These are phyloP conservation scores for Polyergus mexicanus DNA, from an alignment of 1,140 invertebrate genomes.

Conservation along the genomic window DNA sequence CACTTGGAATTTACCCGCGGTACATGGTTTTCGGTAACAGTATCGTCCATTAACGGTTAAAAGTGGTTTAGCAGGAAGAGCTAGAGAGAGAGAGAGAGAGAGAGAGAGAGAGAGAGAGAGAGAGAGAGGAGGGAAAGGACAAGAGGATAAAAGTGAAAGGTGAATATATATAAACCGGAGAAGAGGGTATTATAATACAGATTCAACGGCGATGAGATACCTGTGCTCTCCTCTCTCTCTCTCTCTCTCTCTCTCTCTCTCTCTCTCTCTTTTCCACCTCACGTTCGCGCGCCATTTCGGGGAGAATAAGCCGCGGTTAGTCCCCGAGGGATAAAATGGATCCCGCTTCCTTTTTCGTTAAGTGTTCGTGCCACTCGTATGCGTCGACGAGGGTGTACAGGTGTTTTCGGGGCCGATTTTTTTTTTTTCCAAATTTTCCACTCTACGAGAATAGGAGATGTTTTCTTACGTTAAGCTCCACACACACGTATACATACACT, in stretches of 20 bases:
- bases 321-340: conserved; percentile 73
- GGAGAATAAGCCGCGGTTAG: conserved; percentile 48
- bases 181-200: conserved; percentile 37
- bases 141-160: conserved; percentile 45
- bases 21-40: conserved; percentile 44
- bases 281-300: conserved; percentile 19
- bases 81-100: background rate
- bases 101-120: too few species aligned
- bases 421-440: conserved; percentile 39
- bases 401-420: conserved; percentile 48
- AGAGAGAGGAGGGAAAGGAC: background rate
- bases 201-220: conserved; percentile 43
- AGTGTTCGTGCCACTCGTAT: conserved; percentile 78
- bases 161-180: background rate
- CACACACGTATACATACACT: too few species aligned
- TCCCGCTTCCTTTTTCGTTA: conserved; percentile 59
- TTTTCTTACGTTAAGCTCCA: conserved; percentile 32
- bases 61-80: conserved; percentile 54
- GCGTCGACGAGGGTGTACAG: conserved; percentile 66
- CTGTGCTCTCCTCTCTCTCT: background rate
- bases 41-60: conserved; percentile 62
- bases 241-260: background rate
- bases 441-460: conserved; percentile 43
- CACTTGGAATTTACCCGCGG: conserved; percentile 27
- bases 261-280: background rate